Evolutionary conservation across 2,888 invertebrate species (phyloP), one percentile per base, ranked within the genome.

Genomic region (Meiosimyza decipiens): DNA sequence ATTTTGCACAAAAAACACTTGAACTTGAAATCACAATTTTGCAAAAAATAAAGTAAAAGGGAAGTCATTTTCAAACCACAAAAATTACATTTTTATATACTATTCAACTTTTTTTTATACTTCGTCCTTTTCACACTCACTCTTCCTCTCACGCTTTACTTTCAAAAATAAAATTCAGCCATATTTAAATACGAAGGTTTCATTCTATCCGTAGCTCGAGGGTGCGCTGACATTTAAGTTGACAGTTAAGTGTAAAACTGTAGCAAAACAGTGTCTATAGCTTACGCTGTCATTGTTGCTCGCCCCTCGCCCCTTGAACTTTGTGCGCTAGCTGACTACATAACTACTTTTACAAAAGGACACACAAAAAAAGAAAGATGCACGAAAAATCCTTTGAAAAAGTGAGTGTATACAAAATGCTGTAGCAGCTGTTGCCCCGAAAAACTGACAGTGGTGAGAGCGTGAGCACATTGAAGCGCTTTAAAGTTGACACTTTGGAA

Each of bases 401-500:
- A 28, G 28, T 28, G 28, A 47, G 40, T n/a, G n/a, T 33, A 33
- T 3, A 62, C 62, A 62, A 40, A 33, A 62, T 47, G 11, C 47
- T 40, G 15, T 18, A 68, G 47, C 68, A 68, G 68, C 68, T 68
- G 67, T 68, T 59, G 68, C 68, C 68, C n/a, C 57, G 40, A 68
- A 68, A 33, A 15, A n/a, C 7, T 49, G 16, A 49, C 22, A 6
- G 15, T 15, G 18, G 47, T 55, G 68, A n/a, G 11, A 16, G 40
- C 40, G 40, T 9, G 40, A 40, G 40, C 40, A 40, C 40, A 40
- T 40, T 33, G 33, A n/a, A 33, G 60, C 47, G 28, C 40, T 68
- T 68, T 50, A 59, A 59, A 47, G 68, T 59, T 50, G 68, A 68
- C 68, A 68, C 68, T 59, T 68, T 59, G 68, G 68, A 68, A 68